Evolutionary conservation across 2,797 vertebrate genomes (phyloP), one percentile per base, ranked within the genome.

Genomic region (Meda fulgida): DNA sequence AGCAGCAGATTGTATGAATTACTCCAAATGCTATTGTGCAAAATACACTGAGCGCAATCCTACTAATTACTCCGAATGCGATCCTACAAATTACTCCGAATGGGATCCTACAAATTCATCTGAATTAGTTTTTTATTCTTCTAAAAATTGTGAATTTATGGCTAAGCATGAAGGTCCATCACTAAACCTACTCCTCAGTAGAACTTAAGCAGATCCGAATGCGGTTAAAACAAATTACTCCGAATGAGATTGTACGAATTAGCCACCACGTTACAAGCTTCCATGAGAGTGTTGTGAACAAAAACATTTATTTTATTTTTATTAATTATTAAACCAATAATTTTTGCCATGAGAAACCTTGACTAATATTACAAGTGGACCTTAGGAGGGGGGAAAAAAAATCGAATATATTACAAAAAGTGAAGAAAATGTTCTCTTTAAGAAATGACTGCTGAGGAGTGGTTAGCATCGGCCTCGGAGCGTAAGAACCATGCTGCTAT

Each of bases 401-500:
- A 46, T 48, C 26, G 0, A 69, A 36, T 36, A 36, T 23, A 5
- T 23, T 38, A 11, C 29, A 66, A 66, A n/a, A 69, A 46, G 38
- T 66, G 9, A 4, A 40, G 9, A 71, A 81, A 48, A 65, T 63
- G 29, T 38, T 71, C 55, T 58, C 38, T n/a, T 75, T 18, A 38
- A 51, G 34, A 31, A 21, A 63, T 7, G 23, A 7, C 71, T 46
- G 55, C 31, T 73, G 58, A 36, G 18, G 23, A 51, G 58, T 16
- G 5, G 34, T 66, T 66, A 76, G 71, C 67, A 23, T 40, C 14
- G 18, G 46, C 40, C 10, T 51, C 23, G 38, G 72, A 53, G 71
- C 43, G 38, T 29, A 66, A 84, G 75, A 48, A 31, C 63, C 65
- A 84, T 73, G 40, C 81, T 75, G 70, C 81, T 51, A 48, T 48